phyloP scores from a whole-genome alignment of 2,888 invertebrate genomes.

The Sesia apiformis region DNA sequence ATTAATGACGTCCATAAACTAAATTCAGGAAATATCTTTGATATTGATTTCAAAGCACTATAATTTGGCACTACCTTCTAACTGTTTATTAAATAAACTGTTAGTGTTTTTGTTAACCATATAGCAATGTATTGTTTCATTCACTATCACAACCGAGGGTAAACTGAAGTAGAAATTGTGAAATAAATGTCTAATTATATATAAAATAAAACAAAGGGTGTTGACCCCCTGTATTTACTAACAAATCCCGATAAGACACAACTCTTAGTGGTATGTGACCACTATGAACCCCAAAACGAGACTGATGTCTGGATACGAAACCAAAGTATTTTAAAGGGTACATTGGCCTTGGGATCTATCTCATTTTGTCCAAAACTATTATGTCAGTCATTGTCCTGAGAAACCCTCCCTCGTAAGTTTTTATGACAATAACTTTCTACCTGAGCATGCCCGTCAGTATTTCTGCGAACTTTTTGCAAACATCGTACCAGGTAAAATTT shows the following conservation, averaged over 20 bases:
- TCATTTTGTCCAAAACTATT: slow-evolving; percentile 46
- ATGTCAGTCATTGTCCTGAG: slow-evolving; percentile 28
- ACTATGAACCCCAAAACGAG: slow-evolving; percentile 54
- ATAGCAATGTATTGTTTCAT: no score
- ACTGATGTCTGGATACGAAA: slow-evolving; percentile 64
- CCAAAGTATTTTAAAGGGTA: slow-evolving; percentile 61
- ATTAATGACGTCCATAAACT: no score
- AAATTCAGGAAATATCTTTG: no score
- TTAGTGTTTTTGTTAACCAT: no score
- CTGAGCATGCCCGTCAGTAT: slow-evolving; percentile 19
- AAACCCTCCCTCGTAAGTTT: slow-evolving; percentile 26
- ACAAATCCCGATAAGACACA: slow-evolving; percentile 29
- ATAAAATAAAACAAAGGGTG: slow-evolving; percentile 25
- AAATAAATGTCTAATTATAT: no score
- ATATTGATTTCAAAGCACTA: no score
- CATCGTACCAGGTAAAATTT: slow-evolving; percentile 41
- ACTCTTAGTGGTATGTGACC: slow-evolving; percentile 39
- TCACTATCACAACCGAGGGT: no score
- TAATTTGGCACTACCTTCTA: no score
- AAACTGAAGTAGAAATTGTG: no score
- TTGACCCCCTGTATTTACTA: slow-evolving; percentile 55
- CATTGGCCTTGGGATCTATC: slow-evolving; percentile 58
- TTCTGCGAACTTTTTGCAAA: slow-evolving; percentile 29
- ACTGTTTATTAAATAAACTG: no score
- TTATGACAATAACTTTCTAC: slow-evolving; percentile 24